phyloP scores from a whole-genome alignment of 2,797 vertebrate genomes.

The Sebastes cheni region DNA sequence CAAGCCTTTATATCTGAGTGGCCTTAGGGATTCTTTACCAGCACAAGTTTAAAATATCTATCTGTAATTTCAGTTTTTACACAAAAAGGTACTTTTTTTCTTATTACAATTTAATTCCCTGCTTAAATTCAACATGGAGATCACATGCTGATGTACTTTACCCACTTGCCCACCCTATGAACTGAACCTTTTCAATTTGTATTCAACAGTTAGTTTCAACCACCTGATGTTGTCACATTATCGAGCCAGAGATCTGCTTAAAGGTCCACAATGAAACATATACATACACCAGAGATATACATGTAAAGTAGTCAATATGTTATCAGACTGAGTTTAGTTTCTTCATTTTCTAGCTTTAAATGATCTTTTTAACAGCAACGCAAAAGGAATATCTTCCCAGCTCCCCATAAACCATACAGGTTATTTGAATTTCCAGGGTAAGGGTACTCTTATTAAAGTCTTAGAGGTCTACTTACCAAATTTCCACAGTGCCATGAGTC shows the following conservation, averaged over 20 bases:
- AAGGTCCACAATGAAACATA: neutral
- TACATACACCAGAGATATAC: neutral
- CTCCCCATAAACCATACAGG: neutral
- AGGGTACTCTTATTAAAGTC: neutral
- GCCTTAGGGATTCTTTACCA: neutral
- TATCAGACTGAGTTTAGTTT: neutral
- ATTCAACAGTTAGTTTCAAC: neutral
- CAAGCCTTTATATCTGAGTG: neutral
- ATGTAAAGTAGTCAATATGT: neutral
- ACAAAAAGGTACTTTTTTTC: neutral
- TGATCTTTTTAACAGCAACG: neutral
- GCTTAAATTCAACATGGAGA: neutral
- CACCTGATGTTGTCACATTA: neutral
- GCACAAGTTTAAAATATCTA: neutral
- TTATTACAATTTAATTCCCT: neutral
- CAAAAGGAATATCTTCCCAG: neutral
- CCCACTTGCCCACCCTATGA: neutral
- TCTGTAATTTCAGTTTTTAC: neutral
- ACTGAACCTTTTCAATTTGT: neutral
- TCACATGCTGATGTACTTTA: neutral
- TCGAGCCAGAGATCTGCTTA: neutral
- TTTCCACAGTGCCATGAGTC: neutral
- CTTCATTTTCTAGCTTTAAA: neutral
- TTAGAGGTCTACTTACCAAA: neutral
- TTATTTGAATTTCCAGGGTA: too few species aligned